Evolutionary conservation across 1,140 invertebrate species (phyloP).

Genomic region (Ceratosolen solmsi): DNA sequence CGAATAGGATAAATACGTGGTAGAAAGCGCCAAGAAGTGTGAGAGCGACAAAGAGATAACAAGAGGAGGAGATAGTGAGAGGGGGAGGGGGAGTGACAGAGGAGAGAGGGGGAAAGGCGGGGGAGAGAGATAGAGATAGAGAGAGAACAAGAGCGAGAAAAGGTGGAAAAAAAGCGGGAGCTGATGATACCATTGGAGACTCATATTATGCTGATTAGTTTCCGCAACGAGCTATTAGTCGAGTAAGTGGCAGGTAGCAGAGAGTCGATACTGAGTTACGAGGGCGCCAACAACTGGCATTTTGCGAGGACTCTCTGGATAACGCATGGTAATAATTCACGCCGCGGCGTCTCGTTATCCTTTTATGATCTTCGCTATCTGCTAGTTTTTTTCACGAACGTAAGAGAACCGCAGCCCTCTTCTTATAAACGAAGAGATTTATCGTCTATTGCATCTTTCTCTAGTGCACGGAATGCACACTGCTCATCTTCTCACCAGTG

Average conservation of each 20-base stretch:
- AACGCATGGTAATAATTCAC: conserved; percentile 23
- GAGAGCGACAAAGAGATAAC: not conserved
- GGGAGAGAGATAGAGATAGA: not conserved
- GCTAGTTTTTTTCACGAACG: not conserved
- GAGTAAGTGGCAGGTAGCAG: conserved; percentile 44
- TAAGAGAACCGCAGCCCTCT: too few relatives aligned
- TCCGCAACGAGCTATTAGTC: conserved; percentile 41
- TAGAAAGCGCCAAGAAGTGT: not conserved
- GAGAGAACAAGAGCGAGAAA: not conserved
- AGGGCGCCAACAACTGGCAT: conserved; percentile 26
- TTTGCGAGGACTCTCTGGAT: not conserved
- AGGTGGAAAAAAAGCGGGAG: not conserved
- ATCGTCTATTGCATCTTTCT: conserved; percentile 1
- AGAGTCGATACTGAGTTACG: conserved; percentile 36
- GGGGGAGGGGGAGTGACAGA: too few relatives aligned
- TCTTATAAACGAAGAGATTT: conserved; percentile 9
- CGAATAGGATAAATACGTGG: not conserved
- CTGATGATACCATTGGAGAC: conserved; percentile 31
- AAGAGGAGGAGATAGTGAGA: too few relatives aligned
- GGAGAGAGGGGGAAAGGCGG: not conserved
- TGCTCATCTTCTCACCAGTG: not conserved
- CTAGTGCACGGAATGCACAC: not conserved
- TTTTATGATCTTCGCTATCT: conserved; percentile 27
- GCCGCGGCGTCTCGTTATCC: not conserved
- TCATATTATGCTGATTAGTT: conserved; percentile 49